phyloP scores from a whole-genome alignment of 2,113 vertebrate species.

The Neotoma lepida region DNA sequence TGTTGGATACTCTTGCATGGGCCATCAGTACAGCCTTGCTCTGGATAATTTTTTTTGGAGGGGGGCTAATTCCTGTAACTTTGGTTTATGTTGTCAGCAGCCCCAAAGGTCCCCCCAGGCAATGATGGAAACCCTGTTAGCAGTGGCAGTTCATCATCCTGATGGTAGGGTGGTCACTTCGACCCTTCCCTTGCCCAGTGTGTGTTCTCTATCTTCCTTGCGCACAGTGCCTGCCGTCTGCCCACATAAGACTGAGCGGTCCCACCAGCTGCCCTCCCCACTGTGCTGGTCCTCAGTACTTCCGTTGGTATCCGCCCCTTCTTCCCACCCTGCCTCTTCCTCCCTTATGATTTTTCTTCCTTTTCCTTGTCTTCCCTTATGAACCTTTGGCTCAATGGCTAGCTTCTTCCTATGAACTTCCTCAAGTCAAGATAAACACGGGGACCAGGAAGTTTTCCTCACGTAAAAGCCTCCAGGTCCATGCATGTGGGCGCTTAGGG shows the following conservation, averaged over 20 bases:
- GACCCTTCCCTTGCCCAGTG: not conserved
- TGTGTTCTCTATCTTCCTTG: not conserved
- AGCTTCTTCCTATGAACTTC: not conserved
- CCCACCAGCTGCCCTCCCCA: not conserved
- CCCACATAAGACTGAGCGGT: not conserved
- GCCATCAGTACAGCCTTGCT: not conserved
- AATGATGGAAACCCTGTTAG: constrained; percentile 74
- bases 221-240: not conserved
- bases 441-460: not conserved
- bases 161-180: constrained; percentile 76
- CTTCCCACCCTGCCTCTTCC: not conserved
- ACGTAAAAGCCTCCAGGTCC: not conserved
- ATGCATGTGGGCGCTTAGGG: constrained; percentile 68
- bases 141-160: constrained; percentile 65
- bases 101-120: constrained; percentile 58
- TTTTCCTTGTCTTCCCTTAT: not conserved
- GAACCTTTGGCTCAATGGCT: not conserved
- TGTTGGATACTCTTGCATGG: not conserved
- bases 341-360: not conserved
- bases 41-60: not conserved
- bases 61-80: constrained; percentile 58
- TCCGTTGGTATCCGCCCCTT: not conserved
- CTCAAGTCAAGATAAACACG: not conserved
- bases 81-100: constrained; percentile 78
- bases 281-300: not conserved